Conservation (phyloP, 2,113 vertebrate species). For the Sceloporus tristichus region DNA sequence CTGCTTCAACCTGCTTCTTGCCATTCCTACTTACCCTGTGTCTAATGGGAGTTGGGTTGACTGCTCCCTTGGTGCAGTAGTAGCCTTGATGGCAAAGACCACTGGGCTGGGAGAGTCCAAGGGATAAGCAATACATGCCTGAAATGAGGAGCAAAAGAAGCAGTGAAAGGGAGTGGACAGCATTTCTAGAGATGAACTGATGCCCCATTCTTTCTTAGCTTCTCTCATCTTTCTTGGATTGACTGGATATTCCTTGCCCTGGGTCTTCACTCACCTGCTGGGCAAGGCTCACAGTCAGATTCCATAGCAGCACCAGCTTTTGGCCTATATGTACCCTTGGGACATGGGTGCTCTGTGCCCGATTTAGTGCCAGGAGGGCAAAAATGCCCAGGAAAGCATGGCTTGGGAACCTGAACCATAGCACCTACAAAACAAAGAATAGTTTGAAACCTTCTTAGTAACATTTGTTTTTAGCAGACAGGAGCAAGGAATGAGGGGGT, state of each 20-base stretch:
- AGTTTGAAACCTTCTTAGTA: neutral
- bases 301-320: slow-evolving; percentile 73
- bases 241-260: neutral
- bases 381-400: slow-evolving; percentile 84
- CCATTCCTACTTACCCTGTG: slow-evolving; percentile 72
- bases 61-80: slow-evolving; percentile 84
- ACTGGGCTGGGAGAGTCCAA: slow-evolving; percentile 82
- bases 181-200: fast-evolving
- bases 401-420: slow-evolving; percentile 67
- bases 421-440: slow-evolving; percentile 61
- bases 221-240: neutral
- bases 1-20: too few relatives aligned
- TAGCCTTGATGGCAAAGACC: slow-evolving; percentile 86
- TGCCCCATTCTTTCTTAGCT: fast-evolving
- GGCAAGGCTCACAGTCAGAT: slow-evolving; percentile 85
- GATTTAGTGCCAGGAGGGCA: slow-evolving; percentile 81
- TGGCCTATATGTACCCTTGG: slow-evolving; percentile 83
- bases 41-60: slow-evolving; percentile 81
- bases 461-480: neutral
- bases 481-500: too few relatives aligned
- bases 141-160: slow-evolving; percentile 4
- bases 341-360: slow-evolving; percentile 82
- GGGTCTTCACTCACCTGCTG: slow-evolving; percentile 78
- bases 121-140: slow-evolving; percentile 89
- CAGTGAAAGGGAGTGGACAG: fast-evolving